phyloP scores from a whole-genome alignment of 2,888 invertebrate species.

The Ornithoptera alexandrae region DNA sequence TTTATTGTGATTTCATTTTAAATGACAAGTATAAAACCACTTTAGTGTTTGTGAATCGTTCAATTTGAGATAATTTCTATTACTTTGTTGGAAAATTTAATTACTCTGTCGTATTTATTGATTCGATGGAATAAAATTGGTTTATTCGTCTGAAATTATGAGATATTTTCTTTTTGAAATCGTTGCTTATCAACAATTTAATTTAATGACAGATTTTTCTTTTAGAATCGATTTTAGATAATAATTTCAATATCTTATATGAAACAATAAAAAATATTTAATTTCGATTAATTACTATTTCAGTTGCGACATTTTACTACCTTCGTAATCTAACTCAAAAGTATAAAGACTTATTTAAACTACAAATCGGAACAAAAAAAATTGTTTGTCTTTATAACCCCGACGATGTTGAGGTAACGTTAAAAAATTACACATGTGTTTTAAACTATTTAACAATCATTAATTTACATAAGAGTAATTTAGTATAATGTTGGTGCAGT shows the following conservation, averaged over 20 bases:
- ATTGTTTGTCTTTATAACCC: constrained; percentile 59
- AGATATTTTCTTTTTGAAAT: no score
- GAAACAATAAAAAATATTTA: neutral
- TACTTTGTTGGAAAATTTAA: no score
- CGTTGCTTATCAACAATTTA: neutral
- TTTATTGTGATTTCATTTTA: no score
- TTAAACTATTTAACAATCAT: no score
- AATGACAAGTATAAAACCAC: no score
- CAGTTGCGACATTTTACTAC: constrained; percentile 29
- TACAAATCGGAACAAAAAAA: constrained; percentile 40
- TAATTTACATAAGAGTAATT: no score
- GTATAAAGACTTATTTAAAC: constrained; percentile 39
- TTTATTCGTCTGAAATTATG: no score
- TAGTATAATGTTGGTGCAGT: no score
- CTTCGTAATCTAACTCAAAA: constrained; percentile 37
- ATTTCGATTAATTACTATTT: neutral
- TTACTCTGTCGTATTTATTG: no score
- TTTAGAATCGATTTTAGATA: neutral
- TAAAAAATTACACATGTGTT: constrained; percentile 8
- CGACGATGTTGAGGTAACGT: constrained; percentile 69
- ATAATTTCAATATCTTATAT: neutral
- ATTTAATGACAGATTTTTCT: neutral
- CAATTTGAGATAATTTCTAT: no score
- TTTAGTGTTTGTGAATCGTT: no score
- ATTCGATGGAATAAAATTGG: no score